Evolutionary conservation across 2,888 invertebrate genomes (phyloP), one percentile per base, ranked within the genome.

Genomic region (Teinopalpus imperialis): DNA sequence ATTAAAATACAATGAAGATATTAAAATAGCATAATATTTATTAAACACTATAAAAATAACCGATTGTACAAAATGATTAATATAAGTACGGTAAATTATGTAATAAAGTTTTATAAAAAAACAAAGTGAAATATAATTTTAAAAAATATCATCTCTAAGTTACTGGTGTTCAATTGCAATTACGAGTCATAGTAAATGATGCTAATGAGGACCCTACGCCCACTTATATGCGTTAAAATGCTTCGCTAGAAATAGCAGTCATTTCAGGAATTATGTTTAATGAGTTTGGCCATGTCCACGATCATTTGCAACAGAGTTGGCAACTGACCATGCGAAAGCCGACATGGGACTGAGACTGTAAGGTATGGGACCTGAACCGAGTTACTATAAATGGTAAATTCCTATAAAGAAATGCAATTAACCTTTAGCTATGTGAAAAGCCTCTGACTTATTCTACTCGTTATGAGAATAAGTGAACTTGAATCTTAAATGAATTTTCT

Each of bases 191-290:
- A 13, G 10, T 27, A 24, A 30, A 14, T 35, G 12, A 36, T 24
- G 10, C 43, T 24, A 31, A 44, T 37, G 24, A 18, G 8, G 18
- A 37, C 18, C 9, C n/a, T 13, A 36, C 31, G 10, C 36, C 29
- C 23, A 14, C 13, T 43, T 30, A 37, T 37, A 24, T 18, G 37
- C 37, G 37, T 44, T 30, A 32, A 37, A 31, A 32, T 32, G 24
- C 7, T 12, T n/a, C 12, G 10, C 9, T 5, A 1, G 13, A n/a
- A 6, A 30, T 35, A 43, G 29, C 14, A 35, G 26, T 18, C 18
- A 20, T 39, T 13, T 32, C 10, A 5, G 13, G 13, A 20, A 44
- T 44, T 44, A 39, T 27, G n/a, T 37, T 26, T 45, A 45, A 45
- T 27, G 20, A 39, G 39, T n/a, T 39, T 3, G 7, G 2, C 23